Percentiles rank a stretch among this genome's conserved stretches.
These are phyloP conservation scores for Palythoa heliodiscus DNA, from an alignment of 92 coral and sea anemone species.

Conservation along the genomic window DNA sequence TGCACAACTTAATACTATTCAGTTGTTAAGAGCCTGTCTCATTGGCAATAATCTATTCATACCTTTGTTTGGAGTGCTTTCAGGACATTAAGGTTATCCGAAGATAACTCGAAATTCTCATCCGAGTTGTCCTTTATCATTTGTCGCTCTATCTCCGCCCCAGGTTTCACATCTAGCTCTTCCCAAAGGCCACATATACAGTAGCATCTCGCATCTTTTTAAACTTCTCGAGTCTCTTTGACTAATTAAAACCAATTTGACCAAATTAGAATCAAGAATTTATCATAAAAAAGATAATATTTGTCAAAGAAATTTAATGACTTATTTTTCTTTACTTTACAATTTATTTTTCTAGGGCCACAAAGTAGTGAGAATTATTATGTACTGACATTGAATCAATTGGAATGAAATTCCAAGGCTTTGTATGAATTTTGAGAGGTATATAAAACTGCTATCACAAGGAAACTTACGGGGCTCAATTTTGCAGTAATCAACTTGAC, in stretches of 20 bases:
- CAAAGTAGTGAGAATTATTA: too few relatives aligned
- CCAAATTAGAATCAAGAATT: background rate
- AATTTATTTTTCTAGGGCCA: too few relatives aligned
- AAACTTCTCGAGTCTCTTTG: conserved; percentile 72
- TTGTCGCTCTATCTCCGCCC: conserved; percentile 69
- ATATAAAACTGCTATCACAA: too few relatives aligned
- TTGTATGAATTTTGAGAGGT: too few relatives aligned
- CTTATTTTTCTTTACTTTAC: too few relatives aligned
- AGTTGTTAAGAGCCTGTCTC: too few relatives aligned
- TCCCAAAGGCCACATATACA: conserved; percentile 75
- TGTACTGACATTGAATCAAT: too few relatives aligned
- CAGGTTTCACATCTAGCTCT: conserved; percentile 74
- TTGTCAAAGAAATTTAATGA: too few relatives aligned
- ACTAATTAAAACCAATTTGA: conserved; percentile 37
- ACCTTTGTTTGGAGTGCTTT: conserved; percentile 77
- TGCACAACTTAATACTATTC: too few relatives aligned
- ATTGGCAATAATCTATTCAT: background rate
- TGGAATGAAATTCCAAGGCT: too few relatives aligned
- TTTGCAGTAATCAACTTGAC: too few relatives aligned
- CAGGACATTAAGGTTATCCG: conserved; percentile 70
- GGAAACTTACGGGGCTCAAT: too few relatives aligned
- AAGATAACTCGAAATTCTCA: conserved; percentile 70
- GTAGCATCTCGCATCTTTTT: conserved; percentile 58
- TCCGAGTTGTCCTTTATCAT: conserved; percentile 74
- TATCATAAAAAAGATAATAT: background rate